These are phyloP conservation scores for Mayetiola destructor DNA, from an alignment of 2,888 invertebrate genomes.

Conservation along the genomic window DNA sequence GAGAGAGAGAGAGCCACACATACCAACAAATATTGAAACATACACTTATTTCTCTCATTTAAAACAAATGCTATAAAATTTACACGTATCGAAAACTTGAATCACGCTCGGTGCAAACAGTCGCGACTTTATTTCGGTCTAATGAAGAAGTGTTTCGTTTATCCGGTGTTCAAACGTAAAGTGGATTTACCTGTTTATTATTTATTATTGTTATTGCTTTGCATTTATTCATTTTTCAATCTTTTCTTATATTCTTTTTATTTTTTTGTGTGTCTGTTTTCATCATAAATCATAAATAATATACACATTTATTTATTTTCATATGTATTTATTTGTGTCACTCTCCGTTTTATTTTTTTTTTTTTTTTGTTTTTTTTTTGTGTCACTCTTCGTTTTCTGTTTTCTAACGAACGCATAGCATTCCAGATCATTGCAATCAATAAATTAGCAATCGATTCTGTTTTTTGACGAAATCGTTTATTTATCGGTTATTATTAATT, in stretches of 20 bases:
- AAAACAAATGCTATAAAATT: background rate
- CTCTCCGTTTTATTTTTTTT: background rate
- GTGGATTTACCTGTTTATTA: conserved; percentile 1
- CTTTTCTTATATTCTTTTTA: too few relatives aligned
- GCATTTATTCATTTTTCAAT: too few relatives aligned
- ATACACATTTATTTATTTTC: background rate
- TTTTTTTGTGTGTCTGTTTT: background rate
- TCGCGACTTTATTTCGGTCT: conserved; percentile 14
- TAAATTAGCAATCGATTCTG: too few relatives aligned
- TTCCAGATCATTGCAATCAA: too few relatives aligned
- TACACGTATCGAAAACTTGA: conserved; percentile 15
- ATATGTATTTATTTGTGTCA: background rate
- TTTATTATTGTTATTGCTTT: conserved; percentile 5
- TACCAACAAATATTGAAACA: background rate
- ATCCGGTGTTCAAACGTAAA: background rate
- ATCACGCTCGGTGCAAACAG: conserved; percentile 12
- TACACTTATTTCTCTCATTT: too few relatives aligned
- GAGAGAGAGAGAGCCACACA: background rate
- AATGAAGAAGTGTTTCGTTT: conserved; percentile 13
- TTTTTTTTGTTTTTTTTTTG: background rate
- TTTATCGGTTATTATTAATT: too few relatives aligned
- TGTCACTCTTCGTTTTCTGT: background rate
- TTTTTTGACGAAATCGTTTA: too few relatives aligned
- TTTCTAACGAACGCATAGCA: too few relatives aligned
- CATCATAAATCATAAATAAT: background rate